These are phyloP conservation scores for Synanthedon andrenaeformis DNA, from an alignment of 2,888 invertebrate species.

Conservation along the genomic window DNA sequence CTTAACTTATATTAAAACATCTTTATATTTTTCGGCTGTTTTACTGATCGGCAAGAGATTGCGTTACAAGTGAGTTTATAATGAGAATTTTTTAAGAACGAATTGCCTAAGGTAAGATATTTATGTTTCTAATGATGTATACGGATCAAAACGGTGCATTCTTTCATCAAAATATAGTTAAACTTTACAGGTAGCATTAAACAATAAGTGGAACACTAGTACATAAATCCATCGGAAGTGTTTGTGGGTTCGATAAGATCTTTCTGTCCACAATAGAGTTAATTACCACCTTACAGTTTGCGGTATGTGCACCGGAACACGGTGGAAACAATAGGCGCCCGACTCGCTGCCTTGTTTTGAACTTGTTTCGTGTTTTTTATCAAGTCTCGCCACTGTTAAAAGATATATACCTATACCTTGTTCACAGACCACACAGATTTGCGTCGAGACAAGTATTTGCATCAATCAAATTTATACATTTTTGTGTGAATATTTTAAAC, in stretches of 20 bases:
- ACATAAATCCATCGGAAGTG: slow-evolving; percentile 63
- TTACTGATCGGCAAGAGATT: too few relatives aligned
- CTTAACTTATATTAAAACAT: too few relatives aligned
- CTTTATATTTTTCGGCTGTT: too few relatives aligned
- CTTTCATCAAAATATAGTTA: neutral
- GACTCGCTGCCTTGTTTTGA: slow-evolving; percentile 24
- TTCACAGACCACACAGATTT: too few relatives aligned
- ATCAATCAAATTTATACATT: too few relatives aligned
- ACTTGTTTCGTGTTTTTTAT: slow-evolving; percentile 35
- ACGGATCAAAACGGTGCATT: too few relatives aligned
- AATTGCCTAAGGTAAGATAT: neutral
- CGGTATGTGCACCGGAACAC: slow-evolving; percentile 28
- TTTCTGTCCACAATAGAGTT: slow-evolving; percentile 56
- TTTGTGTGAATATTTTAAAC: too few relatives aligned
- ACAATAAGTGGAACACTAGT: slow-evolving; percentile 59
- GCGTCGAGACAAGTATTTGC: slow-evolving; percentile 4
- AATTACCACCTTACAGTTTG: slow-evolving; percentile 42
- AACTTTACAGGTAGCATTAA: slow-evolving; percentile 3
- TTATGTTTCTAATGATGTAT: neutral
- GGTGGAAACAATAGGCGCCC: slow-evolving; percentile 38
- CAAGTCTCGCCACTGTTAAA: slow-evolving; percentile 17
- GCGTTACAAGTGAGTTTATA: too few relatives aligned
- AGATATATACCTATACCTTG: too few relatives aligned
- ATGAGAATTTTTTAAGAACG: too few relatives aligned
- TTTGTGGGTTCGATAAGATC: slow-evolving; percentile 54